Evolutionary conservation across 92 coral and sea anemone species (phyloP).

Genomic region (Muricea muricata): DNA sequence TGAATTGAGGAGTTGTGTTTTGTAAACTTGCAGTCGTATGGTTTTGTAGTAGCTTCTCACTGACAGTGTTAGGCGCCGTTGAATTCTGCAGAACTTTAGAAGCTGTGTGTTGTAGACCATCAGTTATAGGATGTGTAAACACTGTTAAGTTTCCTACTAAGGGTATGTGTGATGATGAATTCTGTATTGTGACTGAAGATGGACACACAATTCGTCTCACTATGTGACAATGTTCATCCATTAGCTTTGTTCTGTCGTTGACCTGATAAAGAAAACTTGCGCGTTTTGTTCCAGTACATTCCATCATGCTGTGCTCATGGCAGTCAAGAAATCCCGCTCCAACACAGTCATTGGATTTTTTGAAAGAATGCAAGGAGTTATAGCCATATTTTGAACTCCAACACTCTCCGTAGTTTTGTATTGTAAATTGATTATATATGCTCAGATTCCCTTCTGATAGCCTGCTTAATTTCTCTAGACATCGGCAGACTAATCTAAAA

Average conservation of each 20-base stretch:
- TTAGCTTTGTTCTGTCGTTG: not conserved
- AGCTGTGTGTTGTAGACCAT: not conserved
- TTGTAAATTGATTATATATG: constrained; percentile 8
- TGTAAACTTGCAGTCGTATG: not conserved
- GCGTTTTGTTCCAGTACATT: constrained; percentile 1
- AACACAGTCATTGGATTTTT: not conserved
- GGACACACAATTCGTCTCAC: constrained; percentile 17
- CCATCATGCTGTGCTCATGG: not conserved
- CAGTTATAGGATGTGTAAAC: not conserved
- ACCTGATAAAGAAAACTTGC: constrained; percentile 25
- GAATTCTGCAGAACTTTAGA: not conserved
- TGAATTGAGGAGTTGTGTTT: not conserved
- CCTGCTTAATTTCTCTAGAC: constrained; percentile 3
- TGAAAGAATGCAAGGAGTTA: not conserved
- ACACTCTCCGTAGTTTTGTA: constrained; percentile 28
- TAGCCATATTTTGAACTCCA: not conserved
- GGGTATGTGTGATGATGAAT: not conserved
- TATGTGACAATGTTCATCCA: constrained; percentile 12
- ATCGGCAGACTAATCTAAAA: constrained; percentile 28
- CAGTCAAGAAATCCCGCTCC: constrained; percentile 7
- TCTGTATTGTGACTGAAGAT: not conserved
- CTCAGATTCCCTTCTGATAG: not conserved
- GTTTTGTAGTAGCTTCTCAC: not conserved
- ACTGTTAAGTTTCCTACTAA: not conserved
- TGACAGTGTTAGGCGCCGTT: not conserved